Evolutionary conservation across 2,113 vertebrate species (phyloP), one percentile per base, ranked within the genome.

Genomic region (Astatotilapia flaviijosephi): DNA sequence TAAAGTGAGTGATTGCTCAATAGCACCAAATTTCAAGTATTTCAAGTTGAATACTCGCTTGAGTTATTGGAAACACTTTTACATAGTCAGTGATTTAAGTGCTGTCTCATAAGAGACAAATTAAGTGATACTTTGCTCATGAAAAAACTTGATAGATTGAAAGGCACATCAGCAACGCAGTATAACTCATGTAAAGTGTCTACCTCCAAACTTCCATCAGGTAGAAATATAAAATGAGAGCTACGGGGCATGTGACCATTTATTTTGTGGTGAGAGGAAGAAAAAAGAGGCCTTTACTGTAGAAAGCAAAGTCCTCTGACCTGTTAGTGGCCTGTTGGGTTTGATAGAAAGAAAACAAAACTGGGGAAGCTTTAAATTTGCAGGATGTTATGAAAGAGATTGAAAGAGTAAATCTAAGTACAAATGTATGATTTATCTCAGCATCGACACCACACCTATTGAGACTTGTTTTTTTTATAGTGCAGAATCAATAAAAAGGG

Each of bases 201-300:
- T 77, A 68, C 60, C 85, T 83, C 82, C 89, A 89, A 90, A 84
- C 91, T 88, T 85, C 92, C 92, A 95, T 94, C 94, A 93, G 93
- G 79, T 21, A 77, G 89, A 49, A 82, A 68, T 85, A 90, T 62
- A 15, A 81, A 88, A 79, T 35, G 56, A 89, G 75, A 77, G 54
- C 13, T 79, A 14, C 45, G 79, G 81, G 40, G 80, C 33, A 23
- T 86, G 89, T 49, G 26, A 83, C 68, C 28, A 56, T 87, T 92
- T 89, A 87, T 90, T 82, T 83, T 79, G 58, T 13, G 15, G 40
- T 55, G 58, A 83, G 65, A 37, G 21, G 40, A 10, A 53, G 68
- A 65, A 7, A 7, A 54, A 54, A 83, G 6, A 26, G 12, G 21
- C 6, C 13, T 37, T 58, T 28, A 86, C 51, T 75, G 14, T 75